Percentiles rank a stretch among this genome's conserved stretches.
Conservation (phyloP, 2,888 invertebrate species). For the Ceramica pisi region DNA sequence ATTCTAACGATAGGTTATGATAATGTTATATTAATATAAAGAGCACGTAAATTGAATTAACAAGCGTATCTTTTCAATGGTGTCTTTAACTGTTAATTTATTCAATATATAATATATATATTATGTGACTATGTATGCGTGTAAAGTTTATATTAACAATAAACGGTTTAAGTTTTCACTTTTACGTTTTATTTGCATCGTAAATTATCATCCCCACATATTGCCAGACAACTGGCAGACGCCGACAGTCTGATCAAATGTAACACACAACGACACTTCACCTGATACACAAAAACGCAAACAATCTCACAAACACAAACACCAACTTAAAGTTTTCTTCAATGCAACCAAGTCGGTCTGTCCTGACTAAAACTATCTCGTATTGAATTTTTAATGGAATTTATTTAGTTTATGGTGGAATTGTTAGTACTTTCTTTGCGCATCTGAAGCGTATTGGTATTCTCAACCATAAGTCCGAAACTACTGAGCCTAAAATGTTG, state of each 20-base stretch:
- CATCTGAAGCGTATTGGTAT: too few relatives aligned
- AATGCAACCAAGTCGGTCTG: not conserved
- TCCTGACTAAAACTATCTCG: not conserved
- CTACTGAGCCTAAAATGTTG: too few relatives aligned
- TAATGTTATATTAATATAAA: not conserved
- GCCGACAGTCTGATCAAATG: not conserved
- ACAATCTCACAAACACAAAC: not conserved
- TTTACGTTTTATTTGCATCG: constrained; percentile 23
- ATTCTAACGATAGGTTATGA: too few relatives aligned
- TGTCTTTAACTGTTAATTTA: not conserved
- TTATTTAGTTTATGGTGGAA: too few relatives aligned
- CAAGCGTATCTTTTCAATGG: not conserved
- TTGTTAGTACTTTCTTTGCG: too few relatives aligned
- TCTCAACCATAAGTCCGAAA: too few relatives aligned
- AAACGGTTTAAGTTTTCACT: constrained; percentile 13
- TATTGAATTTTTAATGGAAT: not conserved
- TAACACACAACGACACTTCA: too few relatives aligned
- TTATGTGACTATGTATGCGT: not conserved
- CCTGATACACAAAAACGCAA: too few relatives aligned
- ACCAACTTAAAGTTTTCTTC: not conserved
- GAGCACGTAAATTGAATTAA: too few relatives aligned
- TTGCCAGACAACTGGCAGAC: not conserved
- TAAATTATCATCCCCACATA: not conserved
- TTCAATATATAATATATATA: not conserved
- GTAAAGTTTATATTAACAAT: constrained; percentile 9